These are phyloP conservation scores for Oenanthe oenanthe DNA, from an alignment of 2,113 vertebrate genomes.

Conservation along the genomic window DNA sequence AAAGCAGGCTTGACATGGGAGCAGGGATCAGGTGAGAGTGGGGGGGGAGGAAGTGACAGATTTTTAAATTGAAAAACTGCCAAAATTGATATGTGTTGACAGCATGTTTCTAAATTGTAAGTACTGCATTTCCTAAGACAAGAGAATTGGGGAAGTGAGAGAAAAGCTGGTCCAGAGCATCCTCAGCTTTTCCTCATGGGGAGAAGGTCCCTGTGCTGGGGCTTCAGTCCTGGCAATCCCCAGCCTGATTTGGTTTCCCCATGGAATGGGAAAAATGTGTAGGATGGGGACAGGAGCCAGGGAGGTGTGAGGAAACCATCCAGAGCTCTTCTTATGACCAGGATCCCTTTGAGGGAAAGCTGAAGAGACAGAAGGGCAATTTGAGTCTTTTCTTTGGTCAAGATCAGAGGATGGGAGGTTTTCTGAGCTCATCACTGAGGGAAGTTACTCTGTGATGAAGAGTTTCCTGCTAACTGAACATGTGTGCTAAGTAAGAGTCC, in stretches of 20 bases:
- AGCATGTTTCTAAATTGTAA: background rate
- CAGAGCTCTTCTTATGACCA: background rate
- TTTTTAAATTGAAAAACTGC: background rate
- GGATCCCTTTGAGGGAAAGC: background rate
- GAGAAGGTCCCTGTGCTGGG: background rate
- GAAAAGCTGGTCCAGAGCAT: background rate
- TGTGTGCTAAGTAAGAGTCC: background rate
- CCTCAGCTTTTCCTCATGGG: background rate
- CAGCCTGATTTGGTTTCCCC: fast-evolving
- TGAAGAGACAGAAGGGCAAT: background rate
- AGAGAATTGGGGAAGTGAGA: background rate
- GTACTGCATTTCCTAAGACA: background rate
- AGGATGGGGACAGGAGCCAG: background rate
- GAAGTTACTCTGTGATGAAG: background rate
- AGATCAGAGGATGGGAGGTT: background rate
- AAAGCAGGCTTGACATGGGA: background rate
- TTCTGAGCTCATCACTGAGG: background rate
- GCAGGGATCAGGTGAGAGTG: background rate
- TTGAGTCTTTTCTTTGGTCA: background rate
- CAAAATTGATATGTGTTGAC: background rate
- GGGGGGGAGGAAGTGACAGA: background rate
- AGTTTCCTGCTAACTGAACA: background rate
- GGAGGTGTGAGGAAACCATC: background rate
- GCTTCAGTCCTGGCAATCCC: background rate
- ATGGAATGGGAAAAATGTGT: fast-evolving